Base-by-base conservation (phyloP, 2,797 vertebrate genomes). In the Acanthis flammea region DNA sequence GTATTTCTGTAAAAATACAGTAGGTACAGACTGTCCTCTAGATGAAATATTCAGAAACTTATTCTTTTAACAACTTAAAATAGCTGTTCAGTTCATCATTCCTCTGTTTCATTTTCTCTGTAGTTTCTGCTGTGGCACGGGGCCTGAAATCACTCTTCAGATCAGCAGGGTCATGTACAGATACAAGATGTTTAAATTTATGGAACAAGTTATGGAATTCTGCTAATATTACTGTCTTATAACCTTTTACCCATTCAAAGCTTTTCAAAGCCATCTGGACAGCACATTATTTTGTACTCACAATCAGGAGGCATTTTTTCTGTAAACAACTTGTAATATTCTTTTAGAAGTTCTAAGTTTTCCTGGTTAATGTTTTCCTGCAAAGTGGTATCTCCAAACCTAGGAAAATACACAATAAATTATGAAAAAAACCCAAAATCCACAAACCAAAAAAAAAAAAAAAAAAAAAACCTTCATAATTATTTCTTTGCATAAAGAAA, bases 361-460 rank as follows among this genome's bases (percentile, higher is more conserved):
- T 98, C 99, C 97, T 99, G 99, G 97, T 99, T 99, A 98, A 99
- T 99, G 95, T 98, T 98, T 97, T 99, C 99, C 97, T 99, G 99
- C 94, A 99, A 98, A 76, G 99, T 99, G 71, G 99, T 99, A 97
- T 99, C 99, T 80, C 99, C 99, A 97, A 99, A 99, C 97, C 99
- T 99, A 96, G 41, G 87, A 87, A 65, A 82, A 82, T 67, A n/a
- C 48, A 94, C 19, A 86, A 65, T 55, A 95, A 83, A 31, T 50
- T 17, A 62, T 42, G 14, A 44, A 77, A 72, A 85, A 39, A 76
- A 23, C 7, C 23, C 16, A 2, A 53, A 27, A 51, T 3, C 8
- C 57, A 58, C 22, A 71, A 86, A 25, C 6, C 6, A 73, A 72
- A 58, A 7, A 76, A 72, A 62, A 7, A 76, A 18, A 10, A 18